Conservation (phyloP, 2,797 vertebrate species). For the Enoplosus armatus region DNA sequence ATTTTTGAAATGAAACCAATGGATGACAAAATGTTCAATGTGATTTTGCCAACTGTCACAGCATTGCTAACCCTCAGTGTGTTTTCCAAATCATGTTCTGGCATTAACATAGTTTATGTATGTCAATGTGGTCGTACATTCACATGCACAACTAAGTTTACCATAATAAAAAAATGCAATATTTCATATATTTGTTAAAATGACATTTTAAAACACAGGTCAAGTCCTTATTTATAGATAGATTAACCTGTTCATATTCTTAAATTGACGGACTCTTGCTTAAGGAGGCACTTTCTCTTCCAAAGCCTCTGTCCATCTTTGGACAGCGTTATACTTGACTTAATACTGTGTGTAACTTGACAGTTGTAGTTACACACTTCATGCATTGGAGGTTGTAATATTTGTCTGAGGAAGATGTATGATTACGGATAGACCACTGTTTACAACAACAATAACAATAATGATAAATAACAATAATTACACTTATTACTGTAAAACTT, state of each 20-base stretch:
- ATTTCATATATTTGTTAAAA: conserved; percentile 55
- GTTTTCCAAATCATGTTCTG: conserved; percentile 54
- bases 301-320: conserved; percentile 51
- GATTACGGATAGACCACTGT: conserved; percentile 70
- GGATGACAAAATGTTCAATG: conserved; percentile 56
- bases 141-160: conserved; percentile 54
- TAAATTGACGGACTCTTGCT: conserved; percentile 51
- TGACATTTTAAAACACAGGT: conserved; percentile 55
- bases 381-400: conserved; percentile 55
- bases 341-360: conserved; percentile 55
- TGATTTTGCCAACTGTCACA: conserved; percentile 53
- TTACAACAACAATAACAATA: conserved; percentile 73
- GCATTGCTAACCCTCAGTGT: conserved; percentile 49
- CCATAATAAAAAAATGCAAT: conserved; percentile 62
- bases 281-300: conserved; percentile 56
- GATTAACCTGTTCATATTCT: conserved; percentile 44
- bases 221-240: conserved; percentile 30
- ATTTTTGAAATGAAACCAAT: conserved; percentile 60
- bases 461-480: conserved; percentile 38
- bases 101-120: conserved; percentile 48
- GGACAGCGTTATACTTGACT: conserved; percentile 68
- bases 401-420: conserved; percentile 43
- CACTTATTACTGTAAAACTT: conserved; percentile 71
- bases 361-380: conserved; percentile 45
- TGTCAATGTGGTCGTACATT: conserved; percentile 42